Percentiles rank a stretch among this genome's conserved stretches.
phyloP scores from a whole-genome alignment of 1,140 invertebrate species.

The Episyrphus balteatus region DNA sequence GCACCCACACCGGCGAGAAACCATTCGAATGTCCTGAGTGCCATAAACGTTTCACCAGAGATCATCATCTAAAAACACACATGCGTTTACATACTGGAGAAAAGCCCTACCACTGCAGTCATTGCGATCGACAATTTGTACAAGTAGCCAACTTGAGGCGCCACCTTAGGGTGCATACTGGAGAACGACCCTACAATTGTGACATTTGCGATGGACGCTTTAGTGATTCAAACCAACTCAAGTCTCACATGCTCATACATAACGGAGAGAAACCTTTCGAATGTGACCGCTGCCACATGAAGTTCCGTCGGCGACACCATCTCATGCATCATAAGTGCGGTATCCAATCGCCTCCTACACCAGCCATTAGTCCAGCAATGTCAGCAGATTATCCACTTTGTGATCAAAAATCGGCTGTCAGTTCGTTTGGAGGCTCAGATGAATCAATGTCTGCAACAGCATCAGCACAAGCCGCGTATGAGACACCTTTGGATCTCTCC shows the following conservation, averaged over 20 bases:
- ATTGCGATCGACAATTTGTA: slow-evolving; percentile 85
- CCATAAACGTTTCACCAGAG: slow-evolving; percentile 90
- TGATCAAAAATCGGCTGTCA: slow-evolving; percentile 23
- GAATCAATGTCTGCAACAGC: slow-evolving; percentile 18
- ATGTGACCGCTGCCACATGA: slow-evolving; percentile 61
- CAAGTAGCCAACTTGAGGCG: slow-evolving; percentile 89
- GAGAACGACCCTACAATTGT: slow-evolving; percentile 88
- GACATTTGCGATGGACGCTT: slow-evolving; percentile 80
- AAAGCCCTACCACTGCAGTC: slow-evolving; percentile 82
- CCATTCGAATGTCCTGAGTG: slow-evolving; percentile 93
- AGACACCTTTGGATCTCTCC: slow-evolving; percentile 27
- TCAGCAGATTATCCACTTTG: slow-evolving; percentile 22
- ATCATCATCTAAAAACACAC: slow-evolving; percentile 89
- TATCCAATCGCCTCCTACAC: slow-evolving; percentile 34
- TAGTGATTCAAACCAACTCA: slow-evolving; percentile 89
- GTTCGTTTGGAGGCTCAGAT: slow-evolving; percentile 26
- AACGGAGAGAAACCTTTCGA: slow-evolving; percentile 81
- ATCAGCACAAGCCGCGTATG: slow-evolving; percentile 16
- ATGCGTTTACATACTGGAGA: slow-evolving; percentile 88
- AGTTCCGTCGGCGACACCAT: slow-evolving; percentile 74
- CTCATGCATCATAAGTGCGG: slow-evolving; percentile 75
- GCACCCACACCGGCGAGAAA: slow-evolving; percentile 93
- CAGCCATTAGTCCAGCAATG: slow-evolving; percentile 23
- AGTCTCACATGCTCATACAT: slow-evolving; percentile 80
- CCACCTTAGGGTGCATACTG: slow-evolving; percentile 89